These are phyloP conservation scores for Tenthredo mesomela DNA, from an alignment of 2,888 invertebrate species.

Conservation along the genomic window DNA sequence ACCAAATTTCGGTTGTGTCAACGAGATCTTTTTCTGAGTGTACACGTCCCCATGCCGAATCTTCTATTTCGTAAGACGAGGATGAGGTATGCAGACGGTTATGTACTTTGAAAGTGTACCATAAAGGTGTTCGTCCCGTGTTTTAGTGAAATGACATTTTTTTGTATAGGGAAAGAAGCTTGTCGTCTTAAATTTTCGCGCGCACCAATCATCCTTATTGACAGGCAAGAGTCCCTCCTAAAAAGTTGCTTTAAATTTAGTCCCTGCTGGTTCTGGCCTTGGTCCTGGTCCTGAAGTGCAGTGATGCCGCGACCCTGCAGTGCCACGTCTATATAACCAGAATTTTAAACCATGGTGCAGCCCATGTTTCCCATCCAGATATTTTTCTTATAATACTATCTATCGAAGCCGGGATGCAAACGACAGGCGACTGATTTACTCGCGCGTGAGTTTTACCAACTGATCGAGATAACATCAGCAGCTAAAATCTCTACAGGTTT, in stretches of 20 bases:
- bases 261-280: conserved; percentile 61
- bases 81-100: background rate
- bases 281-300: background rate
- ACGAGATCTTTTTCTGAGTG: too few species aligned
- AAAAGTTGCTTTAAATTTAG: conserved; percentile 73
- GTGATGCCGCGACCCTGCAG: background rate
- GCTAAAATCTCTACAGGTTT: conserved; percentile 12
- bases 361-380: background rate
- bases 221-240: conserved; percentile 69
- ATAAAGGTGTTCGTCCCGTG: conserved; percentile 13
- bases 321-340: background rate
- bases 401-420: conserved; percentile 69
- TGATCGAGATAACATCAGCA: conserved; percentile 52
- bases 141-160: conserved; percentile 13
- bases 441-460: conserved; percentile 68
- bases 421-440: conserved; percentile 74
- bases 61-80: background rate
- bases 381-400: background rate
- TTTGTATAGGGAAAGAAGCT: conserved; percentile 45
- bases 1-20: too few species aligned
- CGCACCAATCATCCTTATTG: conserved; percentile 74
- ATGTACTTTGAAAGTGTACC: background rate
- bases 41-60: background rate
- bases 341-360: background rate
- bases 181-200: conserved; percentile 72